Conservation (phyloP, 2,113 vertebrate genomes). For the Percopsis transmontana region DNA sequence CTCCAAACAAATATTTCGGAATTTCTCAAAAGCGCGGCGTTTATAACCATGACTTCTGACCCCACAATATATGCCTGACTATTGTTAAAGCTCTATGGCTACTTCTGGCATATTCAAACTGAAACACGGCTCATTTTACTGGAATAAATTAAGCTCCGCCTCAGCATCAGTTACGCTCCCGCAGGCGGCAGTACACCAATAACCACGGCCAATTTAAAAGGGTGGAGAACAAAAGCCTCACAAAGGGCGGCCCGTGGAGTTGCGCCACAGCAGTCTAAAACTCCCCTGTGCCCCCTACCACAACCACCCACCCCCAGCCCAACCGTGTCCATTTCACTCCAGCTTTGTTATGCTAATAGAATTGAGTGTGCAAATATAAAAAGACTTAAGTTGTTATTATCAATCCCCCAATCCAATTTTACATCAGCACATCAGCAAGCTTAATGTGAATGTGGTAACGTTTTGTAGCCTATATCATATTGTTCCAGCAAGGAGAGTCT, state of each 20-base stretch:
- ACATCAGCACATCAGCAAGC: slow-evolving; percentile 41
- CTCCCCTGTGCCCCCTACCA: slow-evolving; percentile 64
- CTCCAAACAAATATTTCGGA: slow-evolving; percentile 35
- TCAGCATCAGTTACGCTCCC: slow-evolving; percentile 91
- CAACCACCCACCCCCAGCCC: slow-evolving; percentile 56
- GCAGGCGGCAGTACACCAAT: slow-evolving; percentile 88
- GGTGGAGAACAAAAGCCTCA: slow-evolving; percentile 85
- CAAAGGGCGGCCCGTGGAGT: slow-evolving; percentile 84
- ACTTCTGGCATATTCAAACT: slow-evolving; percentile 84
- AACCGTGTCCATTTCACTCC: slow-evolving; percentile 90
- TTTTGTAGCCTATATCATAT: not conserved
- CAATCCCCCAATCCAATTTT: slow-evolving; percentile 58
- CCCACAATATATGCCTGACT: slow-evolving; percentile 77
- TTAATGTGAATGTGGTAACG: slow-evolving; percentile 60
- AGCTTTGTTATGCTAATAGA: slow-evolving; percentile 96
- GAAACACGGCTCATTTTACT: slow-evolving; percentile 89
- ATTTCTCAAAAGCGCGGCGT: slow-evolving; percentile 38
- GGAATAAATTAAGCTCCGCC: slow-evolving; percentile 89
- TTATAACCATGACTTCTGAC: slow-evolving; percentile 65
- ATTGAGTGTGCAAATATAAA: slow-evolving; percentile 94
- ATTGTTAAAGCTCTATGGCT: slow-evolving; percentile 77
- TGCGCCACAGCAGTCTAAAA: slow-evolving; percentile 82
- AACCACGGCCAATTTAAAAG: slow-evolving; percentile 89
- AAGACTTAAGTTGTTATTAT: slow-evolving; percentile 92
- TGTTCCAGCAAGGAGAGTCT: too few species aligned